Evolutionary conservation across 2,113 vertebrate species (phyloP), one percentile per base, ranked within the genome.

Genomic region (Ia io): DNA sequence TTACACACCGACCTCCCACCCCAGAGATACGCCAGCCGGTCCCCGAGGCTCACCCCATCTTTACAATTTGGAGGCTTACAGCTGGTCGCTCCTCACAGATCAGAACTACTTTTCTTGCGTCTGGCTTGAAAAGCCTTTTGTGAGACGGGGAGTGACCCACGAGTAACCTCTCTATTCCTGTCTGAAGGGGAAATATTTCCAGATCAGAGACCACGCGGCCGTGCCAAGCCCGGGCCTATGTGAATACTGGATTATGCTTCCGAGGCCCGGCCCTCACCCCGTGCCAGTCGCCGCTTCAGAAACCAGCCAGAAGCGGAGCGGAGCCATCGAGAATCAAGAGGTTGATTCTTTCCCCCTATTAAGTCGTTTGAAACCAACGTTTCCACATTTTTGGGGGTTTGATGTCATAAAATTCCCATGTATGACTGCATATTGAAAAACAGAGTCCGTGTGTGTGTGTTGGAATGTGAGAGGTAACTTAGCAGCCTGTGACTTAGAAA

Each of bases 381-480:
- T 87, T 92, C 95, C 77, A 93, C 80, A 90, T 96, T 93, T 93
- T 95, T 77, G 49, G 94, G 90, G 71, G 80, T 88, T 77, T 73
- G 47, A 95, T 82, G 89, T 97, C 96, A 95, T 93, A 49, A 93
- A 74, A 94, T 95, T 88, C 92, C 88, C 95, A 82, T 76, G 92
- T 93, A 69, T 61, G 80, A 80, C 32, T 89, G 25, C 93, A 65
- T 96, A 91, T 91, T 87, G 47, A 84, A 90, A 95, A 93, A 78
- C 76, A 74, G 35, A 44, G 61, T 84, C 59, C 37, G 59, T 76
- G 76, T 51, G 84, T 80, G 53, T 71, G 90, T 17, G 56, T n/a
- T 73, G 69, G 87, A 87, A 95, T 37, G 44, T 23, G 80, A 94
- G 84, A 87, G n/a, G 65, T 40, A 25, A 59, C 22, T 18, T 10